phyloP scores from a whole-genome alignment of 2,113 vertebrate genomes.

The Gambusia affinis region DNA sequence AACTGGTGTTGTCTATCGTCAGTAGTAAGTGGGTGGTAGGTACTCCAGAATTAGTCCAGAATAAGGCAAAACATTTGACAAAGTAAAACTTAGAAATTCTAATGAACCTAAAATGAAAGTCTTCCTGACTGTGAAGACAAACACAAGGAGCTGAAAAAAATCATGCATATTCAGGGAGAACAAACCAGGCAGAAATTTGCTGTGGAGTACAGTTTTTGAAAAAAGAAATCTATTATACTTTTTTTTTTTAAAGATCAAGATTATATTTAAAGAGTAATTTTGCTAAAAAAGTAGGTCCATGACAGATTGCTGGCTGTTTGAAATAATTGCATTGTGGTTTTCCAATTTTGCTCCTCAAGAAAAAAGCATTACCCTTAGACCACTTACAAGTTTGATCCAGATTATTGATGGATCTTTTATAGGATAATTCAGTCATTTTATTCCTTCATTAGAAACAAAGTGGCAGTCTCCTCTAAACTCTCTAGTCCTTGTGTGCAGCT shows the following conservation, averaged over 20 bases:
- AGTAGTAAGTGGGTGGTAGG: too few species aligned
- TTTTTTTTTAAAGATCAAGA: background rate
- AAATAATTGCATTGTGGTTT: constrained; percentile 5
- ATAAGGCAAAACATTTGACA: too few species aligned
- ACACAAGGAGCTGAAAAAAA: too few species aligned
- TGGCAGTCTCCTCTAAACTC: constrained; percentile 26
- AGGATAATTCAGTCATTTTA: constrained; percentile 20
- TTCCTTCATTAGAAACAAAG: constrained; percentile 22
- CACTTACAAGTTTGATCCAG: constrained; percentile 14
- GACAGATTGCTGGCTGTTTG: constrained; percentile 28
- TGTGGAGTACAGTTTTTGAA: too few species aligned
- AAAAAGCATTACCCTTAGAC: background rate
- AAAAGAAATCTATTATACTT: too few species aligned
- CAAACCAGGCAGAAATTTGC: too few species aligned
- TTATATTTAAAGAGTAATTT: background rate
- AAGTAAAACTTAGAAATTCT: too few species aligned
- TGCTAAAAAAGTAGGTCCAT: constrained; percentile 21
- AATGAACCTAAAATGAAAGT: too few species aligned
- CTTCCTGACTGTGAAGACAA: too few species aligned
- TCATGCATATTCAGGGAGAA: too few species aligned
- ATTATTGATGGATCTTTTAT: constrained; percentile 30
- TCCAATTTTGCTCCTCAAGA: constrained; percentile 6
- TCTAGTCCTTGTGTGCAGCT: constrained; percentile 34
- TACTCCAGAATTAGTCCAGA: too few species aligned
- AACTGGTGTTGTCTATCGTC: too few species aligned